Evolutionary conservation across 2,888 invertebrate genomes (phyloP), one percentile per base, ranked within the genome.

Genomic region (Dolichomitus sp.): DNA sequence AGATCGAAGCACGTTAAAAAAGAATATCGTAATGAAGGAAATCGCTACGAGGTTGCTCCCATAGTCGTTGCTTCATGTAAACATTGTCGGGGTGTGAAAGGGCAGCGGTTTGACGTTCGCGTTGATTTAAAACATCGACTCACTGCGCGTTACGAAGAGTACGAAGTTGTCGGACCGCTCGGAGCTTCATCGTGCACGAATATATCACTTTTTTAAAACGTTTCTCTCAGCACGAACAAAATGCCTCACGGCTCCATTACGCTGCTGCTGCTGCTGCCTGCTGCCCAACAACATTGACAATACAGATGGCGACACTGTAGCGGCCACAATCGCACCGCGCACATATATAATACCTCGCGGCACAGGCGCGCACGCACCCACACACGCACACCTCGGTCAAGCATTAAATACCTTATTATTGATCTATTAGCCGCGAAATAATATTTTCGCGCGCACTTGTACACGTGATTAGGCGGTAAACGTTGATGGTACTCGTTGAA

Each of bases 211-310:
- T 85, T 85, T 84, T 83, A 80, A 83, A 80, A 83, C 83, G 80
- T 83, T 83, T 79, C 84, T 85, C 78, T 84, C 83, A 86, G 88
- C 87, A 88, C 88, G 88, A 88, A 89, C 88, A 92, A 91, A 92
- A 92, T 92, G 92, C 92, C 86, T 93, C 92, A 93, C 91, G 91
- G 91, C 92, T 93, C 93, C 93, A 93, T 93, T 93, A 92, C 92
- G 90, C 90, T 91, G 87, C 63, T 78, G 61, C 78, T 70, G 65
- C 80, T 80, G n/a, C 40, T 65, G 27, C 27, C 88, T 91, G 88
- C 91, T 92, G 91, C 95, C 95, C 95, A 95, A 95, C 95, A 95
- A 96, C 95, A 96, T 96, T 97, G 97, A 97, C 97, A 97, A 96
- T 96, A 95, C 95, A 97, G 97, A 95, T 96, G 96, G 97, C 97